Base-by-base conservation (phyloP, 2,113 vertebrate genomes). In the Scomber japonicus region DNA sequence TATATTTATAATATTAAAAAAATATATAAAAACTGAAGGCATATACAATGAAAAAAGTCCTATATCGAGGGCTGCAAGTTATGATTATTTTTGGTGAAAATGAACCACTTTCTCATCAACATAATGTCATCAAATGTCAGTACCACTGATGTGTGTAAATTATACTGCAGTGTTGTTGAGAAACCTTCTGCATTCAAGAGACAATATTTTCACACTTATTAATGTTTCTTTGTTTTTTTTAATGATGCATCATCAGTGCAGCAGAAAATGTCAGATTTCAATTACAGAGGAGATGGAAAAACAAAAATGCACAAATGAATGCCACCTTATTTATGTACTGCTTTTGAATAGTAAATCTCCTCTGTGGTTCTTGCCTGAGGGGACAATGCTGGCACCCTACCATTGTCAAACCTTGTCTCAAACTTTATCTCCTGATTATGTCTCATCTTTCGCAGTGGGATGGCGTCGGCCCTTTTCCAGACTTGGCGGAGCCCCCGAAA, bases 381-480 rank as follows among this genome's bases (percentile, higher is more conserved):
- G 76, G 67, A 53, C 27, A 35, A 9, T 15, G 55, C 64, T 74
- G 57, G 64, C 79, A 49, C 61, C 57, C 57, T 16, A 61, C 78
- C 64, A 12, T 56, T 53, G 63, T 78, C 85, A 70, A 75, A 65
- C 55, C 71, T 80, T 61, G 5, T 59, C 60, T 87, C 76, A 75
- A 53, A 51, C 53, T 57, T 76, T 75, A 65, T 69, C 15, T 74
- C 70, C 69, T 79, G 30, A 68, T 49, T 19, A 35, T 70, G 73
- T 85, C 57, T 91, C 79, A 82, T 85, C 89, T 50, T 92, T 95
- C 89, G 84, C 93, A 98, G 97, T 99, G 97, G 97, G 97, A 98
- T 77, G 97, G 97, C 21, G 96, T 97, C 71, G 97, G 97, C 90
- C 97, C 97, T 90, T 97, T 99, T 92, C 97, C 97, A 67, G 97